A percentile compares a stretch with the other conserved stretches of the same genome.
These are phyloP conservation scores for Leguminivora glycinivorella DNA, from an alignment of 1,140 invertebrate species.

Conservation along the genomic window DNA sequence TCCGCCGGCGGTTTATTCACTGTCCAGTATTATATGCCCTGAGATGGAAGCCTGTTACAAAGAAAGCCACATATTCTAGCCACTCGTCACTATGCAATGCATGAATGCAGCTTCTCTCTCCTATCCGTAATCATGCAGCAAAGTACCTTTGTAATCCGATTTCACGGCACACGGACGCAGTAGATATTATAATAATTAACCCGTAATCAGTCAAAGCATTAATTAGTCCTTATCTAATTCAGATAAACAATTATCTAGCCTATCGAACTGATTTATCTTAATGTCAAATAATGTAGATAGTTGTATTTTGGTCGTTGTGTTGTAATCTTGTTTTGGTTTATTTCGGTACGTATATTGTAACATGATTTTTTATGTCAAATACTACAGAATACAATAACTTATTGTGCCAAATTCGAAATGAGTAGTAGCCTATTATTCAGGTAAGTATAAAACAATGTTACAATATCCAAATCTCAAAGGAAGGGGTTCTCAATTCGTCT, in stretches of 20 bases:
- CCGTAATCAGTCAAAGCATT: not conserved
- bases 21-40: no score
- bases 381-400: no score
- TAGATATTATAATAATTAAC: not conserved
- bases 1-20: no score
- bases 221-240: conserved; percentile 16
- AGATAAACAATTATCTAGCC: conserved; percentile 19
- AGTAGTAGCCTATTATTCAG: no score
- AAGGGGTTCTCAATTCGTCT: no score
- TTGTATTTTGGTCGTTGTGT: not conserved
- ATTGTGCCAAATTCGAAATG: no score
- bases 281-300: not conserved
- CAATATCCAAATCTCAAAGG: no score
- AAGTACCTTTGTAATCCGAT: not conserved
- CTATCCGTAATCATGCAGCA: not conserved
- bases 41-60: no score
- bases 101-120: not conserved
- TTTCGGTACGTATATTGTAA: not conserved
- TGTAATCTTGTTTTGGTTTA: conserved; percentile 6
- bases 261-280: conserved; percentile 1
- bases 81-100: no score
- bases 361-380: not conserved
- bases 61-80: no score
- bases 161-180: not conserved
- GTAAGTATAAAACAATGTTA: no score